Evolutionary conservation across 2,888 invertebrate species (phyloP).

Genomic region (Drosophila birchii): DNA sequence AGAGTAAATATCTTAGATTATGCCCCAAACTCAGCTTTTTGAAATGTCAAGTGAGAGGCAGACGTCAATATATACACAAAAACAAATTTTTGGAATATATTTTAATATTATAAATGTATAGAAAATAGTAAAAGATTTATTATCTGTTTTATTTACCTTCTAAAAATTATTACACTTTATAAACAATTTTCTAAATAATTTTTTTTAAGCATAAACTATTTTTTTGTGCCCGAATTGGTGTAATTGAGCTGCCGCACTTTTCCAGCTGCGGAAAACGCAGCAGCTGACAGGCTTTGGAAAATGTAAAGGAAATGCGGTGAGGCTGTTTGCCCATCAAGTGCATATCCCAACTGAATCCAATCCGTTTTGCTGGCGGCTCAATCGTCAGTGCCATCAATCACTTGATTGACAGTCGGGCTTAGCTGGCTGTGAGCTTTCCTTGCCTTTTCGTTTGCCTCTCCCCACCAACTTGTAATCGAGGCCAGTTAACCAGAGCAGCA

Average conservation of each 20-base stretch:
- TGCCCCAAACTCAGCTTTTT: background rate
- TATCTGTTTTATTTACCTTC: background rate
- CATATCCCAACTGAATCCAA: conserved; percentile 18
- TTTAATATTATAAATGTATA: too few species aligned
- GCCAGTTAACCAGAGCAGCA: conserved; percentile 31
- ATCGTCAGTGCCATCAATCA: conserved; percentile 78
- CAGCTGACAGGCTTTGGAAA: conserved; percentile 50
- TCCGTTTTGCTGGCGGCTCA: conserved; percentile 53
- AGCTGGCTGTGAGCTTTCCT: conserved; percentile 38
- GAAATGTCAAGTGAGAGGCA: background rate
- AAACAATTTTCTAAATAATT: background rate
- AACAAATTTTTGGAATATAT: too few species aligned
- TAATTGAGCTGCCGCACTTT: conserved; percentile 69
- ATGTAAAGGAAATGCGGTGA: conserved; percentile 1
- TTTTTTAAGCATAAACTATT: background rate
- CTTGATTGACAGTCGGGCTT: conserved; percentile 66
- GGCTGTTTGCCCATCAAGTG: background rate
- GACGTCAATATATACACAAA: background rate
- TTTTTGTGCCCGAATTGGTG: conserved; percentile 23
- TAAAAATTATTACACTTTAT: rapidly evolving
- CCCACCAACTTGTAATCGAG: conserved; percentile 63
- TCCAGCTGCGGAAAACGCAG: conserved; percentile 63
- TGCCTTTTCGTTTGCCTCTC: conserved; percentile 24
- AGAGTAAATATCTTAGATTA: conserved; percentile 13
- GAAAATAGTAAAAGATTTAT: background rate